phyloP scores from a whole-genome alignment of 2,113 vertebrate species.

The Pandion haliaetus region DNA sequence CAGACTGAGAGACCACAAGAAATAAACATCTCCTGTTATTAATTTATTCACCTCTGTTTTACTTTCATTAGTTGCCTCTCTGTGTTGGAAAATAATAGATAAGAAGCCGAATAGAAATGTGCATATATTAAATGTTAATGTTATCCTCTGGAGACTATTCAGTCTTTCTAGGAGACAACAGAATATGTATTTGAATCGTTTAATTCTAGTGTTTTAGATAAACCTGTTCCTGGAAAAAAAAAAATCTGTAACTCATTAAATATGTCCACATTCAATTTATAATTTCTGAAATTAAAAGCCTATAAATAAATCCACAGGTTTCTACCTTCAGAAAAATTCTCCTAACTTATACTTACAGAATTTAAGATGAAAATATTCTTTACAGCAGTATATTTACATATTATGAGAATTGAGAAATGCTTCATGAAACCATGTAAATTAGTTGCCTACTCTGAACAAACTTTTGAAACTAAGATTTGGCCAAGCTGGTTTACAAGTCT shows the following conservation, averaged over 20 bases:
- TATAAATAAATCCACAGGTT: background rate
- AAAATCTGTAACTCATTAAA: background rate
- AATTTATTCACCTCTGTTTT: background rate
- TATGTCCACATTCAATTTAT: background rate
- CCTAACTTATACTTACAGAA: background rate
- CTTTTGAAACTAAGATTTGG: background rate
- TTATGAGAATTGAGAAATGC: background rate
- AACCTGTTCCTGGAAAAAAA: background rate
- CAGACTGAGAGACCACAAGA: background rate
- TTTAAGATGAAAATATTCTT: background rate
- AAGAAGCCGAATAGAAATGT: background rate
- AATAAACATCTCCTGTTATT: background rate
- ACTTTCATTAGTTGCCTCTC: background rate
- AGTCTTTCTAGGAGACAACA: background rate
- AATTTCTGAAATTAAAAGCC: rapidly evolving
- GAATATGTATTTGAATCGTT: background rate
- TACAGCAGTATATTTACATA: background rate
- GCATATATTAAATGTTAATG: background rate
- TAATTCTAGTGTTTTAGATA: background rate
- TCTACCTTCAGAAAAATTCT: background rate
- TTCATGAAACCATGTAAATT: background rate
- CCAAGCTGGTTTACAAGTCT: background rate
- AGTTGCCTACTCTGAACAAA: background rate
- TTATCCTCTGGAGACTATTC: background rate
- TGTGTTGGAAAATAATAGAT: slow-evolving; percentile 2